These are phyloP conservation scores for Xiphophorus hellerii DNA, from an alignment of 2,113 vertebrate genomes.

Conservation along the genomic window DNA sequence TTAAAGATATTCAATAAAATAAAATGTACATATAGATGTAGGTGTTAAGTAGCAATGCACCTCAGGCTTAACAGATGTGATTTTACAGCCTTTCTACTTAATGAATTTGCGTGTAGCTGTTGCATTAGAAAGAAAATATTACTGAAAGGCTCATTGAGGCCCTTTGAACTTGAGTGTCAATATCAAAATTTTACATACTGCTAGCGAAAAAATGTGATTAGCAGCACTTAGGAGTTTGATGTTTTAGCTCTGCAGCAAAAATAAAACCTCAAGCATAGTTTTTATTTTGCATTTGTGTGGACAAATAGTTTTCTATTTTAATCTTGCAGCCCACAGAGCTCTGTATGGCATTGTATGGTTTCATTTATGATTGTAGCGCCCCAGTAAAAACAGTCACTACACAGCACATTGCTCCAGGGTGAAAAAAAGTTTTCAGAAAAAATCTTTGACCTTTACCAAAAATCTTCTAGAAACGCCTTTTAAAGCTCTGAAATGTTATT, in stretches of 20 bases:
- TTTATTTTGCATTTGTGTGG: slow-evolving; percentile 47
- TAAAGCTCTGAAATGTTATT: slow-evolving; percentile 63
- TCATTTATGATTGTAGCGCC: slow-evolving; percentile 52
- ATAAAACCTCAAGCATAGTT: slow-evolving; percentile 45
- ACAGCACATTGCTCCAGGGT: slow-evolving; percentile 38
- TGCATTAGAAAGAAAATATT: slow-evolving; percentile 31
- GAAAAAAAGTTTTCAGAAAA: slow-evolving; percentile 56
- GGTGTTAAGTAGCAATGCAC: neutral
- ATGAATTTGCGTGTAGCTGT: neutral
- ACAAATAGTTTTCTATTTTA: slow-evolving; percentile 51
- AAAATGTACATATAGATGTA: neutral
- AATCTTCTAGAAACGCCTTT: slow-evolving; percentile 56
- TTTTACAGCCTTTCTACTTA: neutral
- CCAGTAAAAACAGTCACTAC: slow-evolving; percentile 29
- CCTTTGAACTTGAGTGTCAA: slow-evolving; percentile 24
- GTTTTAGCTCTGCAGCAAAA: slow-evolving; percentile 12
- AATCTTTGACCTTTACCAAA: slow-evolving; percentile 67
- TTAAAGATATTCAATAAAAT: neutral
- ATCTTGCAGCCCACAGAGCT: slow-evolving; percentile 33
- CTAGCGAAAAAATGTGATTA: neutral
- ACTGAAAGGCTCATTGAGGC: slow-evolving; percentile 14
- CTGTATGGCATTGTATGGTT: slow-evolving; percentile 29
- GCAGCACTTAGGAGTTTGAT: neutral
- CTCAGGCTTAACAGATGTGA: neutral
- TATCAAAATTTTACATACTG: slow-evolving; percentile 43